Percentiles rank a stretch among this genome's conserved stretches.
Conservation (phyloP, 2,113 vertebrate genomes). For the Otus sunia region DNA sequence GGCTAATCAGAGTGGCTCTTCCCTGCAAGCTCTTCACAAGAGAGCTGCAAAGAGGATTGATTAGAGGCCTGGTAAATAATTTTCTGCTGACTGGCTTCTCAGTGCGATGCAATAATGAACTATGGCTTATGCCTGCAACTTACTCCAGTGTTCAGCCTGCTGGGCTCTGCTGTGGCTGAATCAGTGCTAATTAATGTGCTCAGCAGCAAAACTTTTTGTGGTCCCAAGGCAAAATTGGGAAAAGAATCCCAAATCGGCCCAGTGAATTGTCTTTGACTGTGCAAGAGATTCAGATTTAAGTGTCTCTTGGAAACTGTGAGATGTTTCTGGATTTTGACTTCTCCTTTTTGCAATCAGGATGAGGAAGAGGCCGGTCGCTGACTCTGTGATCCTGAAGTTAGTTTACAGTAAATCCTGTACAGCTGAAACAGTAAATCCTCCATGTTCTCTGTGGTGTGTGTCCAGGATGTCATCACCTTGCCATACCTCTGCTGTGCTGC, state of each 20-base stretch:
- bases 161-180: neutral
- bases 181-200: neutral
- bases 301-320: neutral
- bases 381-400: neutral
- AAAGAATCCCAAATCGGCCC: fast-evolving
- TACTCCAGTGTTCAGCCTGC: neutral
- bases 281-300: neutral
- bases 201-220: neutral
- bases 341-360: neutral
- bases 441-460: neutral
- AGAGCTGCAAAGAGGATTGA: neutral
- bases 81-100: neutral
- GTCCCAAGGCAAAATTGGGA: neutral
- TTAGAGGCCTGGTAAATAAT: neutral
- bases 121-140: neutral
- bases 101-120: neutral
- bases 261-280: neutral
- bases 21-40: neutral
- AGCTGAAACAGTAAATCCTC: neutral
- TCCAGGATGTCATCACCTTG: constrained; percentile 66
- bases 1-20: neutral
- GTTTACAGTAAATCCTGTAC: too few relatives aligned
- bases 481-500: constrained; percentile 32
- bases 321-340: neutral
- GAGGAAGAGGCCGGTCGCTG: neutral